Conservation (phyloP, 2,113 vertebrate species). For the Pycnonotus jocosus region DNA sequence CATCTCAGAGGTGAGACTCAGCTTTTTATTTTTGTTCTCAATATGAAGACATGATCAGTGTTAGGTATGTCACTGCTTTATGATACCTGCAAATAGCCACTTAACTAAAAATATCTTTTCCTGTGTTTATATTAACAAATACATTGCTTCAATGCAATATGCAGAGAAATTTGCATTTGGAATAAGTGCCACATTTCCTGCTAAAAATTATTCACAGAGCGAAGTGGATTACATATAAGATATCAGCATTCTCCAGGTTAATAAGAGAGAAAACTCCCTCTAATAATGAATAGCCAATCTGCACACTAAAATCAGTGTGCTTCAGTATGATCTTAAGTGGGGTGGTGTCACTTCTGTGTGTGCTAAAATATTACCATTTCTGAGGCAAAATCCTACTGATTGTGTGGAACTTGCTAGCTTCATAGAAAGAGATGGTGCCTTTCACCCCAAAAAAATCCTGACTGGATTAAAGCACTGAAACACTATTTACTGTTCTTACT, state of each 20-base stretch:
- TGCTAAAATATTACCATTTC: not conserved
- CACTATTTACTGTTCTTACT: not conserved
- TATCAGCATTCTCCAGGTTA: not conserved
- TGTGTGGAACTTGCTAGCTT: not conserved
- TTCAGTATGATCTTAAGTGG: not conserved
- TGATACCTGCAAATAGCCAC: not conserved
- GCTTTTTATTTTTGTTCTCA: not conserved
- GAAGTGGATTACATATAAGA: not conserved
- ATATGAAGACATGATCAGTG: not conserved
- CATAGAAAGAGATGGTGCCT: not conserved
- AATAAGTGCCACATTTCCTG: not conserved
- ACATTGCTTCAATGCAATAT: not conserved
- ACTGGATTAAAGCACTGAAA: not conserved
- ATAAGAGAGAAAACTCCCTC: not conserved
- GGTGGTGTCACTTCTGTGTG: not conserved
- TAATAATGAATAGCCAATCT: not conserved
- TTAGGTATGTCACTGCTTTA: not conserved
- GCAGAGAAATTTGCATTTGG: not conserved
- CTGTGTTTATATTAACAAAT: not conserved
- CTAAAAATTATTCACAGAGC: not conserved
- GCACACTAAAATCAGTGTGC: not conserved
- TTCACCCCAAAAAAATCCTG: not conserved
- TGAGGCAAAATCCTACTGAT: not conserved
- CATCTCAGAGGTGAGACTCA: not conserved
- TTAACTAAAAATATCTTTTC: not conserved